Evolutionary conservation across 2,888 invertebrate genomes (phyloP).

Genomic region (Tetranychus piercei): DNA sequence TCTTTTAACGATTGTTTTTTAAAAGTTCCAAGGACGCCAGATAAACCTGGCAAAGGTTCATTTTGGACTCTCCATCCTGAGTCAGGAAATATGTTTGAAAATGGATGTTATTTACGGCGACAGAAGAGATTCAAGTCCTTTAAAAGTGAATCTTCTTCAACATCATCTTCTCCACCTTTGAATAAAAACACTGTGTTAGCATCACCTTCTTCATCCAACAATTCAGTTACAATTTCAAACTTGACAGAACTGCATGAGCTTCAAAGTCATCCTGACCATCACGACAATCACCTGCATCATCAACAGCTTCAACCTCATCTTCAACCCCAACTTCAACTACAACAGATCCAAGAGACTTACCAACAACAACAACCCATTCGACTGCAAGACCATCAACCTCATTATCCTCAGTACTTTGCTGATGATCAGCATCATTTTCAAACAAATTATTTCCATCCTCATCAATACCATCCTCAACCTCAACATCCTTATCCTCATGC

Average conservation of each 20-base stretch:
- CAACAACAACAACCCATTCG: too few species aligned
- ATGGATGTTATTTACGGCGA: conserved; percentile 85
- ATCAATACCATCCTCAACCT: neutral
- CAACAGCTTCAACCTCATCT: too few species aligned
- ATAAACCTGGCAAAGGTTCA: conserved; percentile 94
- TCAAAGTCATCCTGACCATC: too few species aligned
- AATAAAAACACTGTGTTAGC: neutral
- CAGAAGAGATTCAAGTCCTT: conserved; percentile 78
- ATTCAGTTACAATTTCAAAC: too few species aligned
- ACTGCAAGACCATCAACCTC: neutral
- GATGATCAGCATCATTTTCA: neutral
- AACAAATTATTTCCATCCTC: neutral
- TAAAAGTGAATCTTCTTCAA: neutral
- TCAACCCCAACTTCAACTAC: too few species aligned
- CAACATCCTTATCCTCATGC: neutral
- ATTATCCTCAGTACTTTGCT: neutral
- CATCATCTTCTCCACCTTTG: neutral
- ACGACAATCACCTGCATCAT: too few species aligned
- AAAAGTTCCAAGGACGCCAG: conserved; percentile 78
- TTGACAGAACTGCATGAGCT: too few species aligned
- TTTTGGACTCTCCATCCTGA: conserved; percentile 98
- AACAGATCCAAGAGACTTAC: too few species aligned
- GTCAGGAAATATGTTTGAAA: conserved; percentile 98
- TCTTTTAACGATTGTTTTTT: conserved; percentile 99
- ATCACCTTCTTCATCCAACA: neutral